Evolutionary conservation across 2,797 vertebrate genomes (phyloP).

Genomic region (Myioborus miniatus): DNA sequence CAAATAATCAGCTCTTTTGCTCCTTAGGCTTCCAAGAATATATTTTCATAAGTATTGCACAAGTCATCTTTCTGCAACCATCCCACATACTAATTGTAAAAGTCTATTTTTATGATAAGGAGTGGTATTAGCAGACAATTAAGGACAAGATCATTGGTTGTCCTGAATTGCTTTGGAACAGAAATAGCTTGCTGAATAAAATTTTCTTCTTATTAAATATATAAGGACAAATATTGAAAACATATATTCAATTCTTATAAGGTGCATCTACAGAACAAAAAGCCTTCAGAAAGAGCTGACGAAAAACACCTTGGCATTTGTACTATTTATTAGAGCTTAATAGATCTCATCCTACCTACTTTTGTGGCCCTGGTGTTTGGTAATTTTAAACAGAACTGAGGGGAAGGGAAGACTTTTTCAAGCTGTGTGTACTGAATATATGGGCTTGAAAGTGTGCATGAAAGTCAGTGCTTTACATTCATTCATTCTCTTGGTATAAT

Average conservation of each 20-base stretch:
- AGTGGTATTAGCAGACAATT: neutral
- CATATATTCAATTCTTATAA: neutral
- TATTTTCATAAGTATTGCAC: neutral
- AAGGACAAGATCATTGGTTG: neutral
- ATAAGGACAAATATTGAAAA: neutral
- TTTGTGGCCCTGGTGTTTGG: neutral
- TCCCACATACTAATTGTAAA: neutral
- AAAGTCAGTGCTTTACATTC: neutral
- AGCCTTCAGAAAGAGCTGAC: neutral
- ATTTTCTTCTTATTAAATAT: neutral
- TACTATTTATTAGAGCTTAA: neutral
- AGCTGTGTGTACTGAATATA: neutral
- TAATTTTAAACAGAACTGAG: neutral
- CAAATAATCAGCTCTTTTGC: constrained; percentile 33
- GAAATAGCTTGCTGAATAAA: neutral
- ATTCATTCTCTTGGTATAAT: neutral
- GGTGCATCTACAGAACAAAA: neutral
- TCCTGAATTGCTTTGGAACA: neutral
- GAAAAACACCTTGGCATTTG: neutral
- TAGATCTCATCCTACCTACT: neutral
- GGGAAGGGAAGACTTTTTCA: neutral
- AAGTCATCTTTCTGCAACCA: neutral
- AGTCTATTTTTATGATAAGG: constrained; percentile 4
- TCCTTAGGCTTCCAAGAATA: constrained; percentile 3
- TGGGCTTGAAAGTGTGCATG: fast-evolving